Evolutionary conservation across 1,140 invertebrate species (phyloP).

Genomic region (Papilio polyxenes): DNA sequence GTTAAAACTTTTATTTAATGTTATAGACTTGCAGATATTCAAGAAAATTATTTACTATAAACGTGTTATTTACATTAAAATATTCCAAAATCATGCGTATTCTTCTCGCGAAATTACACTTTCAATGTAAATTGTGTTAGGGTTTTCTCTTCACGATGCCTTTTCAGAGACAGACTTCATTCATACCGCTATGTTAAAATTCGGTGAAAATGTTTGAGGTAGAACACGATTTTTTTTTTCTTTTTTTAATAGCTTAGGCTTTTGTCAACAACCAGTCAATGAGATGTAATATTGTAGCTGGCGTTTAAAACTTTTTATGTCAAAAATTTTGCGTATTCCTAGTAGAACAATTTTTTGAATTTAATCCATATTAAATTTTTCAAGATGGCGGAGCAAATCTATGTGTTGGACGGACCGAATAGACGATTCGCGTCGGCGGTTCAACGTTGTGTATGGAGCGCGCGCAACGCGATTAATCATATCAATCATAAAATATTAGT

Average conservation of each 20-base stretch:
- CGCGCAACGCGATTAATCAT: no score
- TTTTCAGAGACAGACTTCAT: neutral
- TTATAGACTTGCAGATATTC: neutral
- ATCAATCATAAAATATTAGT: no score
- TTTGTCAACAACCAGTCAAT: neutral
- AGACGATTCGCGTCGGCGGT: no score
- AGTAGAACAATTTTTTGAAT: no score
- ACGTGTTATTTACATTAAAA: constrained; percentile 25
- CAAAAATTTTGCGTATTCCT: no score
- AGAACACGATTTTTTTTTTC: neutral
- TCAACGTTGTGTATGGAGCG: no score
- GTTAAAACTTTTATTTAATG: neutral
- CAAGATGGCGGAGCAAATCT: neutral
- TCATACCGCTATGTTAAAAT: constrained; percentile 8
- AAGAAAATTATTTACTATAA: neutral
- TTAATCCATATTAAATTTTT: no score
- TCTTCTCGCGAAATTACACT: constrained; percentile 29
- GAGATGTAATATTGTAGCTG: neutral
- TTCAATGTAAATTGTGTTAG: constrained; percentile 29
- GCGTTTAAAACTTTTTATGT: neutral
- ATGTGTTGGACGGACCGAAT: no score
- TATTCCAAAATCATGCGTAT: constrained; percentile 28
- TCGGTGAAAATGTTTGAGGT: neutral
- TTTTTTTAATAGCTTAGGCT: neutral
- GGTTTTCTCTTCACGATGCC: constrained; percentile 16